Base-by-base conservation (phyloP, 35 echinoderm and acorn worm genomes). In the Acanthaster planci region DNA sequence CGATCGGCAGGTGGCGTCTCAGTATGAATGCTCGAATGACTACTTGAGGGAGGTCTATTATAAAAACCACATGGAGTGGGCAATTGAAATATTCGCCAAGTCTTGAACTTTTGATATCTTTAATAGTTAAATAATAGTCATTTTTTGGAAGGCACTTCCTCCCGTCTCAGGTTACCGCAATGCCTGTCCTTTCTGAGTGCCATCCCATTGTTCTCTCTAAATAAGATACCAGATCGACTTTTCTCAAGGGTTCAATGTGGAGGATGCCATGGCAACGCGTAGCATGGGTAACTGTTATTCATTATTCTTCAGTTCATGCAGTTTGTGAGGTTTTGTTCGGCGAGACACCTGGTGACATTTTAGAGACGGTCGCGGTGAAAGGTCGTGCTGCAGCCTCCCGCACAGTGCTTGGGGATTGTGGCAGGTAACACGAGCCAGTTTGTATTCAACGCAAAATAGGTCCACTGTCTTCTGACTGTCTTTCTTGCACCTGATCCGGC, bases 401-500 rank as follows among this genome's bases (percentile, higher is more conserved):
- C n/a, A 23, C 14, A 23, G 34, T 5, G 14, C 64, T 27, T 31
- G 30, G 34, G 22, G 64, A n/a, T n/a, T 26, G 21, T 26, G 64
- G 12, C 23, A 26, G 2, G 64, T 72, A 72, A 72, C 64, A 0
- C 21, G 64, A 72, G 64, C 26, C 10, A 3, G 64, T 26, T 72
- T 72, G 64, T 72, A 72, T 72, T 72, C 64, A 72, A 72, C 64
- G 19, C 64, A 12, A 26, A 19, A 34, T 29, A 72, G 23, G 64
- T 26, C 2, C 29, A 23, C 30, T 72, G 64, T 72, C 26, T 72
- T 72, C 26, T 34, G 10, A 26, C 18, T 14, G 26, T 26, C 26
- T 34, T 72, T 72, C 64, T 30, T 72, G 23, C 64, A 72, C 64
- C 64, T 72, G 64, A 72, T 72, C 64, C 64, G 64, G 64, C 64